These are phyloP conservation scores for Drosophila orena DNA, from an alignment of 1,140 invertebrate species.

Conservation along the genomic window DNA sequence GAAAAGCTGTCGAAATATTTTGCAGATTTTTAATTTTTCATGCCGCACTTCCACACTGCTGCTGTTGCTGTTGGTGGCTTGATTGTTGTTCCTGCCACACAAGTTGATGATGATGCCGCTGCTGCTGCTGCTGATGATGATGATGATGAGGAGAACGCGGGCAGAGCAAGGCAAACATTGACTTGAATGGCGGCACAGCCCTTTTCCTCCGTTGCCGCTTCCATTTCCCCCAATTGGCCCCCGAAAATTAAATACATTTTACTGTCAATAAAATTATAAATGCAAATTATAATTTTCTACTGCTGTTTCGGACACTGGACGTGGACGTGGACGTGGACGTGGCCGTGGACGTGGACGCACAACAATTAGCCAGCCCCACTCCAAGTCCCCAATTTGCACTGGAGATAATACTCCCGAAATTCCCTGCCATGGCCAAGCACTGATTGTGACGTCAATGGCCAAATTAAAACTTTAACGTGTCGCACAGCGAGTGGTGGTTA, in stretches of 20 bases:
- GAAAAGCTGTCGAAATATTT: slow-evolving; percentile 81
- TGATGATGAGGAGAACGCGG: slow-evolving; percentile 1
- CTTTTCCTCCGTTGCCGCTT: slow-evolving; percentile 13
- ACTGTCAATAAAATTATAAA: slow-evolving; percentile 83
- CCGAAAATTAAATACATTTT: slow-evolving; percentile 81
- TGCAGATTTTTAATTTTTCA: slow-evolving; percentile 79
- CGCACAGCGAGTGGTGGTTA: slow-evolving; percentile 40
- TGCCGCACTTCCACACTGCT: slow-evolving; percentile 59
- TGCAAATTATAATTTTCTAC: slow-evolving; percentile 83
- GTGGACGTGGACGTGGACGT: slow-evolving; percentile 1
- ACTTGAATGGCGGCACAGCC: slow-evolving; percentile 35
- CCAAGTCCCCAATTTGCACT: neutral
- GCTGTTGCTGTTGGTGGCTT: slow-evolving; percentile 11
- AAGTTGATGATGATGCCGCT: slow-evolving; percentile 30
- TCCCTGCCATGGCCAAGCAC: slow-evolving; percentile 29
- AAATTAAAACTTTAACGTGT: slow-evolving; percentile 81
- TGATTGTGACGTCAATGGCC: slow-evolving; percentile 76
- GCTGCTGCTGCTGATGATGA: too few species aligned
- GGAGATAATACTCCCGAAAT: slow-evolving; percentile 63
- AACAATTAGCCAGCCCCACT: too few species aligned
- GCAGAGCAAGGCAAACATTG: slow-evolving; percentile 41
- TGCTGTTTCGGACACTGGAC: slow-evolving; percentile 58
- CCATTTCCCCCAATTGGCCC: slow-evolving; percentile 30
- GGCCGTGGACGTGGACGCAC: too few species aligned
- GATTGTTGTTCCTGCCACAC: slow-evolving; percentile 30